These are phyloP conservation scores for Tokudaia muenninki DNA, from an alignment of 2,797 vertebrate genomes.

Conservation along the genomic window DNA sequence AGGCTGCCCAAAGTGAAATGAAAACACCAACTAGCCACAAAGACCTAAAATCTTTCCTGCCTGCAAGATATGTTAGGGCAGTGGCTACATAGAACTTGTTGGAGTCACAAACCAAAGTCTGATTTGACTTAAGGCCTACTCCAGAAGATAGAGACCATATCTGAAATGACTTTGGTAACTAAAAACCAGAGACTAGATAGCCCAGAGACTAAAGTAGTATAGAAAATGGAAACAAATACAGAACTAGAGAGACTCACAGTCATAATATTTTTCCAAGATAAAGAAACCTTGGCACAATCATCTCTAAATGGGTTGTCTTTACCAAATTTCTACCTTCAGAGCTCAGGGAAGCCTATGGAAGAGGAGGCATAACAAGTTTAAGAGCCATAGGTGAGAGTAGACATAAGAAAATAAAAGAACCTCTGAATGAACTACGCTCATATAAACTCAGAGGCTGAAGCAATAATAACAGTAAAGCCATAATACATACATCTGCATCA, in stretches of 20 bases:
- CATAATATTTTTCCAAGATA: not conserved
- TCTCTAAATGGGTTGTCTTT: not conserved
- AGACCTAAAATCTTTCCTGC: not conserved
- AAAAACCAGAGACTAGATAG: not conserved
- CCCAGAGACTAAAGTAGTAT: not conserved
- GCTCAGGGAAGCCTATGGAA: not conserved
- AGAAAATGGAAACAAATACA: not conserved
- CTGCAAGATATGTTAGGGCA: not conserved
- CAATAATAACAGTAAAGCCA: not conserved
- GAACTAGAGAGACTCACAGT: not conserved
- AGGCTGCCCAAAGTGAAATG: not conserved
- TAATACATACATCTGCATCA: no score
- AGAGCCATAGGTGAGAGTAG: not conserved
- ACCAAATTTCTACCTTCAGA: no score
- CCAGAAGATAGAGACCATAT: no score
- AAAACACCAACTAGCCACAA: not conserved
- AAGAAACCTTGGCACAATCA: not conserved
- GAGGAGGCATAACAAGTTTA: no score
- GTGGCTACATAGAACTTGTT: not conserved
- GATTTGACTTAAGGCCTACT: not conserved
- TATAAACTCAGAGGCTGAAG: not conserved
- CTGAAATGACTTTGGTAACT: not conserved
- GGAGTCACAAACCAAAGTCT: not conserved
- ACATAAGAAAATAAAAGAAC: no score
- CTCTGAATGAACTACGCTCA: not conserved